phyloP scores from a whole-genome alignment of 2,113 vertebrate genomes.

The Lagopus leucura region DNA sequence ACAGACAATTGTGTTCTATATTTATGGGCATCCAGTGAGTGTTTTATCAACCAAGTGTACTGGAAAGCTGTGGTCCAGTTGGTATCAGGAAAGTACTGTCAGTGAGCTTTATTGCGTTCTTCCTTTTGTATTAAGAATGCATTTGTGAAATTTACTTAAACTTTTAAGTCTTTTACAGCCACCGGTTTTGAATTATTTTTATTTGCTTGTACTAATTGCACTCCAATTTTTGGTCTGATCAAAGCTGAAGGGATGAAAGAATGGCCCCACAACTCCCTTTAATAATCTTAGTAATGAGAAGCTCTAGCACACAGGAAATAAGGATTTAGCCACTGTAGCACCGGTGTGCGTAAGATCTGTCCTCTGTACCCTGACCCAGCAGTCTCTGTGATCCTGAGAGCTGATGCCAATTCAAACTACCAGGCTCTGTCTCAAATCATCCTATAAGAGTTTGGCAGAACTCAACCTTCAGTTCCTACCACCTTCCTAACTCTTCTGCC shows the following conservation, averaged over 20 bases:
- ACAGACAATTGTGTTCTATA: not conserved
- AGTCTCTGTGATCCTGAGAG: not conserved
- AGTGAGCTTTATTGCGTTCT: not conserved
- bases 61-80: not conserved
- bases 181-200: not conserved
- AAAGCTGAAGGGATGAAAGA: not conserved
- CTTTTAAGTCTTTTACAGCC: not conserved
- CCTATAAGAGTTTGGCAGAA: not conserved
- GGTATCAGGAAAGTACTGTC: not conserved
- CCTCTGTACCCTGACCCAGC: not conserved
- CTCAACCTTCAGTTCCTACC: not conserved
- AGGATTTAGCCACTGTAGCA: fast-evolving
- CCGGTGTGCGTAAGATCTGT: not conserved
- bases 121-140: not conserved
- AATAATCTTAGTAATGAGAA: not conserved
- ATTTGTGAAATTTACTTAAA: not conserved
- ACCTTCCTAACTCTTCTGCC: not conserved
- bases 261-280: not conserved
- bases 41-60: not conserved
- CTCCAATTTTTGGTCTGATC: not conserved
- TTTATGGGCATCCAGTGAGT: not conserved
- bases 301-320: not conserved
- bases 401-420: not conserved
- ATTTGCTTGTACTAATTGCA: not conserved
- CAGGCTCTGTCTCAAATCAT: not conserved